phyloP scores from a whole-genome alignment of 2,797 vertebrate genomes.

The Rhabdophis nuchalis region DNA sequence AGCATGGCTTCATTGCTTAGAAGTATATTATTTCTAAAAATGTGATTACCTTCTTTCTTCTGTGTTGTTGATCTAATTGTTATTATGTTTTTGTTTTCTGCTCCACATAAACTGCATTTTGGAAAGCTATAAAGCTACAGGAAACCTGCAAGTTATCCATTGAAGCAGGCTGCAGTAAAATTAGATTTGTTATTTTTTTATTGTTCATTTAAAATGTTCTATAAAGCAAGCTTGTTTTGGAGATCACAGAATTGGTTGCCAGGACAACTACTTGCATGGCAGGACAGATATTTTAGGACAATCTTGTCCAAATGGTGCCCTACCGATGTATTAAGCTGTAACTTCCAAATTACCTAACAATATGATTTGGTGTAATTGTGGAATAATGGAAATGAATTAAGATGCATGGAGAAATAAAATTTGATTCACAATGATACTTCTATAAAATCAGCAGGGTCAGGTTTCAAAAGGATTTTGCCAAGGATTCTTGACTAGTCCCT shows the following conservation, averaged over 20 bases:
- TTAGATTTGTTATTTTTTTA: not conserved
- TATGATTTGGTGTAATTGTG: not conserved
- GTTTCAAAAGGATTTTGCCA: not conserved
- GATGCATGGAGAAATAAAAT: not conserved
- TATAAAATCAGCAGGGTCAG: not conserved
- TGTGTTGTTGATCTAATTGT: not conserved
- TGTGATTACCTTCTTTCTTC: slow-evolving; percentile 9
- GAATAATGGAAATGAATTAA: not conserved
- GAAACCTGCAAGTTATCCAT: not conserved
- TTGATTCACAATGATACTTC: not conserved
- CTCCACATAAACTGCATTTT: not conserved
- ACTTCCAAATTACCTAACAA: not conserved
- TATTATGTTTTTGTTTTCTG: not conserved
- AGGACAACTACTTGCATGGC: not conserved
- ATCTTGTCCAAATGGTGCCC: not conserved
- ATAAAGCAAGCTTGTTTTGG: not conserved
- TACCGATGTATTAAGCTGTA: not conserved
- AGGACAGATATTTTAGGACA: not conserved
- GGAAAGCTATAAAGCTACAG: not conserved
- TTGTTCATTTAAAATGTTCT: not conserved
- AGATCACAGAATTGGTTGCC: not conserved
- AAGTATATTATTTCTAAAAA: slow-evolving; percentile 6
- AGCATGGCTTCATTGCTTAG: not conserved
- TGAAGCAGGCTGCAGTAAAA: not conserved
- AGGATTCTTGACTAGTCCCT: not conserved